These are phyloP conservation scores for Hofmannophila pseudospretella DNA, from an alignment of 2,888 invertebrate genomes.

Conservation along the genomic window DNA sequence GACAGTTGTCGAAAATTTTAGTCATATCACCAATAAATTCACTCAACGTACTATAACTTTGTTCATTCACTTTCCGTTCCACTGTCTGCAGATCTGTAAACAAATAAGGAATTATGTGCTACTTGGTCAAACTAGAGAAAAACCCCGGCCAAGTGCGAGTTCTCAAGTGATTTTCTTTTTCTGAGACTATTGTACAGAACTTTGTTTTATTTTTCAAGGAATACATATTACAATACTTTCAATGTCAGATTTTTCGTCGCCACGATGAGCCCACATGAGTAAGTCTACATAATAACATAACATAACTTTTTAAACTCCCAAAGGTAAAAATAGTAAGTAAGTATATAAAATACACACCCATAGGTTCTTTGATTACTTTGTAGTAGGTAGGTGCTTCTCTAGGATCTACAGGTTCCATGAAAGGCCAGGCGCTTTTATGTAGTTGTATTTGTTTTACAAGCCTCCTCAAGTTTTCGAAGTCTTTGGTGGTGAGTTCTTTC, in stretches of 20 bases:
- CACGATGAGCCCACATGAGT: no score
- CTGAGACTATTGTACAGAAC: no score
- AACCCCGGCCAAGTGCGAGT: no score
- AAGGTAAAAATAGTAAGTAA: constrained; percentile 25
- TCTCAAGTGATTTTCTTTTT: no score
- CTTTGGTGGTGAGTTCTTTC: constrained; percentile 87
- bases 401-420: constrained; percentile 97
- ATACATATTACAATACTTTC: no score
- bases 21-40: constrained; percentile 99
- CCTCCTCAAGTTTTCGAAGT: constrained; percentile 89
- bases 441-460: constrained; percentile 93
- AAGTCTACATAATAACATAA: no score
- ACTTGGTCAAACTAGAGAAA: no score
- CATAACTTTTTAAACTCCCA: no score
- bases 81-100: constrained; percentile 94
- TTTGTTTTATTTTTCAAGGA: no score
- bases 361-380: constrained; percentile 95
- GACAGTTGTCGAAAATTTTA: constrained; percentile 99
- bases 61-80: constrained; percentile 89
- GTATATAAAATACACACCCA: constrained; percentile 83
- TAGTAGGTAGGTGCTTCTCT: constrained; percentile 98
- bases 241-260: no score
- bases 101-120: not conserved
- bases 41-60: constrained; percentile 90
- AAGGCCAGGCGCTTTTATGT: constrained; percentile 98